phyloP scores from a whole-genome alignment of 2,113 vertebrate genomes.

The Genyomyrus donnyi region DNA sequence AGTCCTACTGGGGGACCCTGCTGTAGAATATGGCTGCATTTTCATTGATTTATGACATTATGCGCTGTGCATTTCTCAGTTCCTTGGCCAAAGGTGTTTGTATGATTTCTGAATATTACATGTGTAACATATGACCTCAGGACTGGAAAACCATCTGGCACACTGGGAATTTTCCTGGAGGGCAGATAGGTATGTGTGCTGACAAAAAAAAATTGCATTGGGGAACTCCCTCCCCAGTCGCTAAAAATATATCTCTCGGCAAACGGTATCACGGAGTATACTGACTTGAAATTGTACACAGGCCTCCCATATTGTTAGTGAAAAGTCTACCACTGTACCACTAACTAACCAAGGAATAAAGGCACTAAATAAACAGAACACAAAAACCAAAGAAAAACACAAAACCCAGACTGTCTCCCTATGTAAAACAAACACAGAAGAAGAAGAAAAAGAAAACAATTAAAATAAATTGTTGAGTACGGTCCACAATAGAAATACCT shows the following conservation, averaged over 20 bases:
- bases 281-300: not conserved
- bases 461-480: not conserved
- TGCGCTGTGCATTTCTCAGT: not conserved
- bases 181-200: not conserved
- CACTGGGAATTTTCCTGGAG: not conserved
- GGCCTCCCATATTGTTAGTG: not conserved
- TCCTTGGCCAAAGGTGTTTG: not conserved
- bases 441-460: not conserved
- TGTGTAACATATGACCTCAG: not conserved
- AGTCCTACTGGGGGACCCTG: not conserved
- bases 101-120: not conserved
- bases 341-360: not conserved
- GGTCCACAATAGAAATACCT: no score
- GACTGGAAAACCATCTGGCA: not conserved
- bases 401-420: not conserved
- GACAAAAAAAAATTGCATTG: not conserved
- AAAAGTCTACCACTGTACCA: not conserved
- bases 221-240: not conserved
- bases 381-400: not conserved
- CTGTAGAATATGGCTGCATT: not conserved
- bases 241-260: not conserved
- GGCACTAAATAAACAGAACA: not conserved
- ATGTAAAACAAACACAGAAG: not conserved
- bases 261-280: not conserved
- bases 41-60: not conserved